Conservation (phyloP, 2,113 vertebrate genomes). For the Odocoileus hemionus region DNA sequence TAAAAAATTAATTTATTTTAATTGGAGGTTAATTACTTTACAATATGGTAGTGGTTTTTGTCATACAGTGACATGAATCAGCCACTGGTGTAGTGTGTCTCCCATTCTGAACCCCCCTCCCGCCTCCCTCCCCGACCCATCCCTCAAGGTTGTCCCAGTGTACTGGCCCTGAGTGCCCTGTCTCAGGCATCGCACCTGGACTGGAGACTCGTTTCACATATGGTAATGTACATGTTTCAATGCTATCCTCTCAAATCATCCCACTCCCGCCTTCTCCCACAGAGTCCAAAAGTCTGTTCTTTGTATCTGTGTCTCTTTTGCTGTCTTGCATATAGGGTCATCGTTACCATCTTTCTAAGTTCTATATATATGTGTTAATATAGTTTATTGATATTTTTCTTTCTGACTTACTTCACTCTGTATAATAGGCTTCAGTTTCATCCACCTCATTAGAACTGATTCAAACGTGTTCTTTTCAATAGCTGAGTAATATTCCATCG, state of each 20-base stretch:
- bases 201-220: not conserved
- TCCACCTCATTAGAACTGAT: not conserved
- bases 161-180: not conserved
- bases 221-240: not conserved
- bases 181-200: not conserved
- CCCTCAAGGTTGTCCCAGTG: not conserved
- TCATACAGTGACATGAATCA: not conserved
- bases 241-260: not conserved
- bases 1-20: not conserved
- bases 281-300: not conserved
- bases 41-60: not conserved
- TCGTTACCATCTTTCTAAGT: not conserved
- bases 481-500: not conserved
- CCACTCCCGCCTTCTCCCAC: not conserved
- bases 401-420: not conserved
- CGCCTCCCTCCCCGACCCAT: not conserved
- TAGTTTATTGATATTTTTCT: not conserved
- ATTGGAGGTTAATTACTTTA: not conserved
- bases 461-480: not conserved
- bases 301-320: not conserved
- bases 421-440: not conserved
- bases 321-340: not conserved
- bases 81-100: not conserved
- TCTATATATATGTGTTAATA: not conserved
- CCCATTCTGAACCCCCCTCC: not conserved